A percentile compares a stretch with the other conserved stretches of the same genome.
Conservation (phyloP, 1,140 invertebrate species). For the Battus philenor region DNA sequence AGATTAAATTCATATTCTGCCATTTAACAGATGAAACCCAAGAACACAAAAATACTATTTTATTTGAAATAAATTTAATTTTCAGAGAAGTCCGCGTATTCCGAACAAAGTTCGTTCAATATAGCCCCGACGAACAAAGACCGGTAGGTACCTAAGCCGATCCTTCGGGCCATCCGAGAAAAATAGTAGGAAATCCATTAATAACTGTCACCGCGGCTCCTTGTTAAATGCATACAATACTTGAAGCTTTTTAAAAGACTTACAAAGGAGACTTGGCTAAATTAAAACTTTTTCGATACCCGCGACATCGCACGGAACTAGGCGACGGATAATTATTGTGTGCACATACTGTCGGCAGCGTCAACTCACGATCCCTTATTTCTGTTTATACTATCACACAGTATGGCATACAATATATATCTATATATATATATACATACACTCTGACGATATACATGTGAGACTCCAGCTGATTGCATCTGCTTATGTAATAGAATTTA, state of each 20-base stretch:
- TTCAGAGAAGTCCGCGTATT: conserved; percentile 17
- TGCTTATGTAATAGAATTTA: too few species aligned
- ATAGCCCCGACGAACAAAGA: conserved; percentile 50
- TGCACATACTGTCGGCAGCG: conserved; percentile 24
- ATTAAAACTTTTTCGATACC: conserved; percentile 75
- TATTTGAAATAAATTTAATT: conserved; percentile 4
- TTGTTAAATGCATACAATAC: conserved; percentile 76
- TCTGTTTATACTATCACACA: too few species aligned
- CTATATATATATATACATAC: too few species aligned
- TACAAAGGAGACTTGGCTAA: conserved; percentile 73
- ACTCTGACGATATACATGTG: too few species aligned
- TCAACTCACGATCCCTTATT: too few species aligned
- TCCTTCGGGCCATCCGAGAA: conserved; percentile 64
- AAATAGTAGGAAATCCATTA: conserved; percentile 73
- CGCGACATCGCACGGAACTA: conserved; percentile 70
- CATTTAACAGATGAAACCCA: too few species aligned
- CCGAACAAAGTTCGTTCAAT: conserved; percentile 22
- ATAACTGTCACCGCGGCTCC: conserved; percentile 69
- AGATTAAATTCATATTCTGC: too few species aligned
- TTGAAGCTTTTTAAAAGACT: conserved; percentile 71
- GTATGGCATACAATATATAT: too few species aligned
- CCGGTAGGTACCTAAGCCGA: conserved; percentile 56
- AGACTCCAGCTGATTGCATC: too few species aligned
- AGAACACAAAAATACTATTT: too few species aligned
- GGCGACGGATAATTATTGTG: conserved; percentile 66